A percentile compares a stretch with the other conserved stretches of the same genome.
phyloP scores from a whole-genome alignment of 2,888 invertebrate genomes.

The Melinopterus prodromus region DNA sequence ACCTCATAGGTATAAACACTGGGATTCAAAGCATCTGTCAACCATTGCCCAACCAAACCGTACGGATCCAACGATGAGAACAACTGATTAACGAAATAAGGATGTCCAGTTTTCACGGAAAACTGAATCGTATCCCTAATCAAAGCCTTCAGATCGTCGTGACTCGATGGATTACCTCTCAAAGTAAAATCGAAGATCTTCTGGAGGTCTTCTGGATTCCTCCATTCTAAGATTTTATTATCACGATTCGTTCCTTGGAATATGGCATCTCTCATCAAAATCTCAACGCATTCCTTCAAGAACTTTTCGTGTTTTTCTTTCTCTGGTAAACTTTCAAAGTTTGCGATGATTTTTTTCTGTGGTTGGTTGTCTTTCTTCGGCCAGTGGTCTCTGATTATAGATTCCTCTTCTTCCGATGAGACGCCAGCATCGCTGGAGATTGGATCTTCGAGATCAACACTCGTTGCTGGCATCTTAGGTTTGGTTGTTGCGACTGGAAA shows the following conservation, averaged over 20 bases:
- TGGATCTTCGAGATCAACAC: slow-evolving; percentile 39
- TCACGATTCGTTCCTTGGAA: slow-evolving; percentile 77
- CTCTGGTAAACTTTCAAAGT: slow-evolving; percentile 71
- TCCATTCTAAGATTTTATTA: slow-evolving; percentile 83
- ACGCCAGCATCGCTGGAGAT: slow-evolving; percentile 49
- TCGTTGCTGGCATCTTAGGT: slow-evolving; percentile 9
- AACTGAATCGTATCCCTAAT: slow-evolving; percentile 79
- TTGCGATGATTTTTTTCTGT: slow-evolving; percentile 40
- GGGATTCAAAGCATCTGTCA: slow-evolving; percentile 85
- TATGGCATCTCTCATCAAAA: slow-evolving; percentile 77
- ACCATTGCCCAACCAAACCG: slow-evolving; percentile 84
- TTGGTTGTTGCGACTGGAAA: slow-evolving; percentile 33
- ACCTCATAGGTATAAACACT: slow-evolving; percentile 92
- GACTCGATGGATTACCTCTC: slow-evolving; percentile 66
- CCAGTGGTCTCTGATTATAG: slow-evolving; percentile 35
- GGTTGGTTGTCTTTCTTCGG: slow-evolving; percentile 26
- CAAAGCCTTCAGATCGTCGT: slow-evolving; percentile 72
- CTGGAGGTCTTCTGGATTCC: slow-evolving; percentile 76
- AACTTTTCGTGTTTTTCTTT: slow-evolving; percentile 75
- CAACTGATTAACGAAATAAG: slow-evolving; percentile 88
- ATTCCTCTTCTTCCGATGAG: slow-evolving; percentile 54
- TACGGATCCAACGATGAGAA: slow-evolving; percentile 88
- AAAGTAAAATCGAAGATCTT: slow-evolving; percentile 73
- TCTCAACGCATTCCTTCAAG: slow-evolving; percentile 73
- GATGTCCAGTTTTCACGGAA: slow-evolving; percentile 91